A percentile compares a stretch with the other conserved stretches of the same genome.
phyloP scores from a whole-genome alignment of 2,797 vertebrate species.

The Tenualosa ilisha region DNA sequence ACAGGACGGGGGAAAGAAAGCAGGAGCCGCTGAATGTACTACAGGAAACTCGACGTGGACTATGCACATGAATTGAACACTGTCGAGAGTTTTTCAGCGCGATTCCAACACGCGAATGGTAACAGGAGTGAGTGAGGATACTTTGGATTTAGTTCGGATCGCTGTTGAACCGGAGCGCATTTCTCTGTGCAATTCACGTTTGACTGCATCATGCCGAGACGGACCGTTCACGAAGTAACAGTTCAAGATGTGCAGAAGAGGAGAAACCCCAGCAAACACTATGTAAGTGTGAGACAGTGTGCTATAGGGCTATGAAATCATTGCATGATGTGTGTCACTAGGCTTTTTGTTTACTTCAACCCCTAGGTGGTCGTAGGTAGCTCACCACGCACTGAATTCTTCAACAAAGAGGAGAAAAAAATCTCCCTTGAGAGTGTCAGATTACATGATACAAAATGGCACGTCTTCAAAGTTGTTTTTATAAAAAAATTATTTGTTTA shows the following conservation, averaged over 20 bases:
- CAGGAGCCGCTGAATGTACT: conserved; percentile 49
- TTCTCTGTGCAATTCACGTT: conserved; percentile 22
- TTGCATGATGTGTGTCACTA: not conserved
- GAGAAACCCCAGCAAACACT: conserved; percentile 81
- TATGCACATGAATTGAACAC: conserved; percentile 37
- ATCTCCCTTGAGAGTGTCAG: conserved; percentile 72
- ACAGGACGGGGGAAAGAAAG: conserved; percentile 33
- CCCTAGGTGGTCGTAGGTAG: not conserved
- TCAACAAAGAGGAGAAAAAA: conserved; percentile 51
- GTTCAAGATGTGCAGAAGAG: conserved; percentile 83
- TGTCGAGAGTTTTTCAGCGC: conserved; percentile 41
- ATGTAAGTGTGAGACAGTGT: conserved; percentile 67
- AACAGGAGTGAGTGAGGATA: conserved; percentile 51
- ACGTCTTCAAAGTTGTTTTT: not conserved
- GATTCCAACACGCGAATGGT: conserved; percentile 58
- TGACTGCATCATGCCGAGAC: conserved; percentile 73
- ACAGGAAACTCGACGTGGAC: conserved; percentile 52
- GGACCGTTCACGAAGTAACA: conserved; percentile 77
- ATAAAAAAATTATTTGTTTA: not conserved
- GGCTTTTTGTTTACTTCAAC: not conserved
- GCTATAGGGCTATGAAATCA: not conserved
- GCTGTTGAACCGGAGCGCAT: conserved; percentile 33
- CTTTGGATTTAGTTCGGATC: conserved; percentile 60
- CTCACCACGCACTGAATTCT: not conserved
- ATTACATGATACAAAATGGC: conserved; percentile 61